phyloP scores from a whole-genome alignment of 2,113 vertebrate species.

The Taurulus bubalis region DNA sequence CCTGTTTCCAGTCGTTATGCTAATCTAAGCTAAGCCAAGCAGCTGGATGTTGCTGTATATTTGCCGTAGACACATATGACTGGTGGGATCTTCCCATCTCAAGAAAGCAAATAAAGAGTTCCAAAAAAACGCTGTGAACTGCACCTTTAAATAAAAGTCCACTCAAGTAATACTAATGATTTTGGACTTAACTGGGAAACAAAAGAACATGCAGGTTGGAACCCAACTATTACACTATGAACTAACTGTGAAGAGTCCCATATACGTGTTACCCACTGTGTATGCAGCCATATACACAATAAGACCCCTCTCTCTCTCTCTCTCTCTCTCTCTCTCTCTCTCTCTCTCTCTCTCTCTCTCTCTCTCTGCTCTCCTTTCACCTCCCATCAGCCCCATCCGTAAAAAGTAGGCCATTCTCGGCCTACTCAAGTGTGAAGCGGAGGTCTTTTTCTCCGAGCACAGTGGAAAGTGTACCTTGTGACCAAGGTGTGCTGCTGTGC shows the following conservation, averaged over 20 bases:
- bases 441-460: constrained; percentile 57
- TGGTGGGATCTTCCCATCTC: neutral
- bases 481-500: constrained; percentile 71
- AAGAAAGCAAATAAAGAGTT: neutral
- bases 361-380: neutral
- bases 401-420: constrained; percentile 46
- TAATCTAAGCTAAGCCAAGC: neutral
- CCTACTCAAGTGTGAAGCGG: constrained; percentile 61
- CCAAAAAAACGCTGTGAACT: neutral
- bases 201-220: neutral
- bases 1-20: neutral
- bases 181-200: neutral
- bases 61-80: neutral
- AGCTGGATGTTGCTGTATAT: neutral
- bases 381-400: constrained; percentile 4
- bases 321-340: too few relatives aligned
- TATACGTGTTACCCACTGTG: neutral
- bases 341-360: neutral
- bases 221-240: neutral
- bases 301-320: neutral
- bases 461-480: constrained; percentile 79
- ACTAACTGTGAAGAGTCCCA: neutral
- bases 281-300: neutral
- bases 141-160: neutral
- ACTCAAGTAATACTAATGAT: neutral